Conservation (phyloP, 2,113 vertebrate species). For the Okapia johnstoni region DNA sequence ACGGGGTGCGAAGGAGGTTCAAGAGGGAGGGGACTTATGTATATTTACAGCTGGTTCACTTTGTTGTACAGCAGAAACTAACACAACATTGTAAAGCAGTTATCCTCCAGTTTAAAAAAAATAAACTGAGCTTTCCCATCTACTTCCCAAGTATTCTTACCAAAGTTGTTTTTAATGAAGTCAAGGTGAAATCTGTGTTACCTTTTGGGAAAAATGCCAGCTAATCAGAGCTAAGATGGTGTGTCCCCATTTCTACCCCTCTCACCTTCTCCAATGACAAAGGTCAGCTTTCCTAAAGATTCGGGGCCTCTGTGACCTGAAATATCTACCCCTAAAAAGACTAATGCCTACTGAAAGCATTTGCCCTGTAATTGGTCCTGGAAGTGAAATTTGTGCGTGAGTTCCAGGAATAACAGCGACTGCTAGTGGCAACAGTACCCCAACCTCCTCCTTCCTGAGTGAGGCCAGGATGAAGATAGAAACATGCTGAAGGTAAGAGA, state of each 20-base stretch:
- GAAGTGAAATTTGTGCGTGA: background rate
- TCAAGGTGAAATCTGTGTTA: background rate
- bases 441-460: background rate
- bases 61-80: background rate
- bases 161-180: background rate
- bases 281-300: background rate
- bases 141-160: background rate
- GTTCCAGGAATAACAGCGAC: background rate
- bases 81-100: background rate
- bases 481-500: background rate
- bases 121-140: background rate
- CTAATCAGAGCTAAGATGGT: background rate
- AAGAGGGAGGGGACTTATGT: background rate
- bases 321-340: background rate
- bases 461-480: background rate
- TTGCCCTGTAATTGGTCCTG: background rate
- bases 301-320: background rate
- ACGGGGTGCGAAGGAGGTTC: background rate
- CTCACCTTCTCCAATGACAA: background rate
- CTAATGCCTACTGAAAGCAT: background rate
- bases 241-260: background rate
- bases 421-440: no score
- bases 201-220: background rate
- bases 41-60: background rate
- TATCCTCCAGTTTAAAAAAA: background rate